Evolutionary conservation across 2,113 vertebrate species (phyloP).

Genomic region (Datnioides undecimradiatus): DNA sequence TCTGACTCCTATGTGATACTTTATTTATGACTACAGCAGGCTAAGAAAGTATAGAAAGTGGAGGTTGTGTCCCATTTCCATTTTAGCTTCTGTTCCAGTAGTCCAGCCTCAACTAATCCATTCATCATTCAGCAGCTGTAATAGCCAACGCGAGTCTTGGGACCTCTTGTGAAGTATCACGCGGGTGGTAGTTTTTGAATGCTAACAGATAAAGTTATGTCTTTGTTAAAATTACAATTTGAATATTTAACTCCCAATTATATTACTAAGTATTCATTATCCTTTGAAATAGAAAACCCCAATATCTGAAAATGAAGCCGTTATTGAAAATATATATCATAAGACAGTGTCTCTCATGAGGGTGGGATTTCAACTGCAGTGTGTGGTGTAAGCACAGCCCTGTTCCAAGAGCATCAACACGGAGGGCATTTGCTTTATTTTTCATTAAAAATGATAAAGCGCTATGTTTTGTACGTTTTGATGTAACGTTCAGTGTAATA

Average conservation of each 20-base stretch:
- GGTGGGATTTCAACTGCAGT: neutral
- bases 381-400: neutral
- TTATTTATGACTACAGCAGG: slow-evolving; percentile 35
- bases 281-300: neutral
- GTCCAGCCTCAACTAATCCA: neutral
- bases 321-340: neutral
- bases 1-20: neutral
- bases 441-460: neutral
- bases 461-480: neutral
- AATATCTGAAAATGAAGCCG: neutral
- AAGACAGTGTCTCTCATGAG: neutral
- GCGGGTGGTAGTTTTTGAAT: neutral
- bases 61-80: slow-evolving; percentile 3
- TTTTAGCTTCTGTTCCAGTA: slow-evolving; percentile 3
- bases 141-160: neutral
- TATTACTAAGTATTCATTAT: neutral
- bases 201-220: neutral
- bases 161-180: neutral
- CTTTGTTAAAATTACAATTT: neutral
- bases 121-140: neutral
- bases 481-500: neutral
- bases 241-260: neutral
- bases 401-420: neutral
- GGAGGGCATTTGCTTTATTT: neutral
- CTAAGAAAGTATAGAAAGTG: slow-evolving; percentile 12